A percentile compares a stretch with the other conserved stretches of the same genome.
phyloP scores from a whole-genome alignment of 2,888 invertebrate genomes.

The Pheosia gnoma region DNA sequence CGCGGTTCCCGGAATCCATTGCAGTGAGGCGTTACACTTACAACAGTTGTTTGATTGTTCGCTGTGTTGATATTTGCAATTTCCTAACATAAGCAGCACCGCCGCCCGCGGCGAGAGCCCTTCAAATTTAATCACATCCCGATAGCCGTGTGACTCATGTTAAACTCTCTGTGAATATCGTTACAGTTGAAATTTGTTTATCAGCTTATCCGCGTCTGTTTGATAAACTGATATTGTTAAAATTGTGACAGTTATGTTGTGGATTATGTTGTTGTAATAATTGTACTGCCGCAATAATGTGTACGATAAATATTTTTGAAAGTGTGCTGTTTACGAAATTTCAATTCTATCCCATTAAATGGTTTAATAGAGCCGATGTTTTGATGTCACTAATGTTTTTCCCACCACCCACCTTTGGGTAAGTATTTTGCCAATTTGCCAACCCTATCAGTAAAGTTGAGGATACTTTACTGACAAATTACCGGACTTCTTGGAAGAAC shows the following conservation, averaged over 20 bases:
- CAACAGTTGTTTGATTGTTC: conserved; percentile 45
- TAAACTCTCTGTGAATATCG: conserved; percentile 24
- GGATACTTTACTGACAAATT: too few species aligned
- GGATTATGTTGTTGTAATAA: conserved; percentile 25
- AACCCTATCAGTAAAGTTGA: too few species aligned
- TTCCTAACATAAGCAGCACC: conserved; percentile 37
- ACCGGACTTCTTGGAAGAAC: too few species aligned
- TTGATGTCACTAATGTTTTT: too few species aligned
- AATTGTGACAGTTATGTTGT: conserved; percentile 19
- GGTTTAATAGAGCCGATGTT: too few species aligned
- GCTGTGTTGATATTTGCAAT: conserved; percentile 53
- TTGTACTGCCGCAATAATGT: conserved; percentile 8
- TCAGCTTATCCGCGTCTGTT: conserved; percentile 14
- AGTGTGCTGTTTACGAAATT: background rate
- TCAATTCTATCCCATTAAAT: too few species aligned
- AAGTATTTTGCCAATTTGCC: too few species aligned
- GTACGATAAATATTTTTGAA: background rate
- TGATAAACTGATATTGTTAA: conserved; percentile 26
- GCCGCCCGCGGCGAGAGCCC: conserved; percentile 37
- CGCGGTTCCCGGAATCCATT: conserved; percentile 25
- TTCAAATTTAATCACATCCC: conserved; percentile 41
- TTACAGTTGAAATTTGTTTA: conserved; percentile 24
- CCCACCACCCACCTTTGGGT: too few species aligned
- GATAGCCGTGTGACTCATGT: conserved; percentile 26
- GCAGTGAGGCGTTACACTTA: conserved; percentile 31